Evolutionary conservation across 2,888 invertebrate genomes (phyloP).

Genomic region (Pharmacophagus antenor): DNA sequence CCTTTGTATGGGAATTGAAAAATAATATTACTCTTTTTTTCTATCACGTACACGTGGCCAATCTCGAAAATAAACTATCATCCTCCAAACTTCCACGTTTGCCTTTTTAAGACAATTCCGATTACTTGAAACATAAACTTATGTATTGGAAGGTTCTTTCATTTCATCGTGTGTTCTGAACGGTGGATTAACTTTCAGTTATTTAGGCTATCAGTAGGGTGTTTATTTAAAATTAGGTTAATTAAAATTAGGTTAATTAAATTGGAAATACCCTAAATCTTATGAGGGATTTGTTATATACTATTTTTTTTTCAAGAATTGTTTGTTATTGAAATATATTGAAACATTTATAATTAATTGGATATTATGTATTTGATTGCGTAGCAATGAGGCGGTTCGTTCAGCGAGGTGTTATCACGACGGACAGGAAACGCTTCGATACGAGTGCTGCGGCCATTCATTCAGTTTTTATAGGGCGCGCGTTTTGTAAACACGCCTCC

Average conservation of each 20-base stretch:
- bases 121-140: not conserved
- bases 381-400: slow-evolving; percentile 30
- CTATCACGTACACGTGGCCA: slow-evolving; percentile 61
- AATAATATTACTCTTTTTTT: slow-evolving; percentile 80
- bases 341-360: not conserved
- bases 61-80: slow-evolving; percentile 75
- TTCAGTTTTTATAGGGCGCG: slow-evolving; percentile 64
- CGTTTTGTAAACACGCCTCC: slow-evolving; percentile 58
- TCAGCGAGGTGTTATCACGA: slow-evolving; percentile 54
- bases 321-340: too few species aligned
- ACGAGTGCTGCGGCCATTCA: slow-evolving; percentile 52
- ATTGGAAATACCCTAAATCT: too few species aligned
- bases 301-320: too few species aligned
- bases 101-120: slow-evolving; percentile 8
- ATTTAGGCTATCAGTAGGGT: too few species aligned
- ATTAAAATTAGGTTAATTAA: too few species aligned
- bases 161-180: too few species aligned
- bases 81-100: slow-evolving; percentile 39
- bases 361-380: not conserved
- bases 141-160: too few species aligned
- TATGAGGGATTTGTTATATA: too few species aligned
- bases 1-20: slow-evolving; percentile 81
- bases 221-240: too few species aligned
- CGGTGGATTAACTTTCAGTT: too few species aligned
- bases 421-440: slow-evolving; percentile 59